phyloP scores from a whole-genome alignment of 2,113 vertebrate species.

The Pygoscelis adeliae region DNA sequence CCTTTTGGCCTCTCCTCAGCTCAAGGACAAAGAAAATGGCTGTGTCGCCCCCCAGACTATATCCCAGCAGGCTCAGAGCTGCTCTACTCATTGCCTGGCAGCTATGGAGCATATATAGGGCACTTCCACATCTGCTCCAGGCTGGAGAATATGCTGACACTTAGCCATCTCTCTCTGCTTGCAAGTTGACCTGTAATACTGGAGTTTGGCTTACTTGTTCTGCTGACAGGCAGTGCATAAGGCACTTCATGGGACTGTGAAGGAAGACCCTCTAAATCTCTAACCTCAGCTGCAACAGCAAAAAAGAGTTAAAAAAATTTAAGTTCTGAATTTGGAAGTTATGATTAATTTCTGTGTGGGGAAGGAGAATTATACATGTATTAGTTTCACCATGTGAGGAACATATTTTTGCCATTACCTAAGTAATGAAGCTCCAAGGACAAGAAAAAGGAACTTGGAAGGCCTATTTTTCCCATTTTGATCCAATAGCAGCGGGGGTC shows the following conservation, averaged over 20 bases:
- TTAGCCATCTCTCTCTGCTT: neutral
- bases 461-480: constrained; percentile 32
- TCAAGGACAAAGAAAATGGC: neutral
- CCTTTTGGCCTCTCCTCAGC: neutral
- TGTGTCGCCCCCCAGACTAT: neutral
- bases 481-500: constrained; percentile 25
- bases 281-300: neutral
- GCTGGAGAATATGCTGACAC: neutral
- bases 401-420: constrained; percentile 31
- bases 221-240: neutral
- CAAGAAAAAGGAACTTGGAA: constrained; percentile 50
- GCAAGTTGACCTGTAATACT: neutral
- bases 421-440: constrained; percentile 21
- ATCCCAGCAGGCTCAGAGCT: neutral
- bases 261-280: neutral
- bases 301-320: neutral
- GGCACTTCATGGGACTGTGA: neutral
- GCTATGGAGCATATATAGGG: neutral
- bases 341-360: constrained; percentile 28
- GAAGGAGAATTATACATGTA: constrained; percentile 18
- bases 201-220: neutral
- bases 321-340: constrained; percentile 6
- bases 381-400: constrained; percentile 24
- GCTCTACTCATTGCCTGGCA: neutral
- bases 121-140: neutral